phyloP scores from a whole-genome alignment of 2,888 invertebrate species.

The Drosophila nr. fundita region DNA sequence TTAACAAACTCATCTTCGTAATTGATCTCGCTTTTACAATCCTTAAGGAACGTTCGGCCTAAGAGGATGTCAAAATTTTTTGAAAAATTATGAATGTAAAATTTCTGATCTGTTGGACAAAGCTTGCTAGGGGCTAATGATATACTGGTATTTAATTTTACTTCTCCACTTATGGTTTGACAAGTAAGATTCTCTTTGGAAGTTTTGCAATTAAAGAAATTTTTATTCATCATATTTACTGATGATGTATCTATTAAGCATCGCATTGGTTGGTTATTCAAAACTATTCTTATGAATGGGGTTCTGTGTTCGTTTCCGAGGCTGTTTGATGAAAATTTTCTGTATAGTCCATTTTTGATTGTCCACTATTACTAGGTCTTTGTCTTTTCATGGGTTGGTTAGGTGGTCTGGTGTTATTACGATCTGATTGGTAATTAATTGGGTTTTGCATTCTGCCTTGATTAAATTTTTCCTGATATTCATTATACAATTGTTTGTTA shows the following conservation, averaged over 20 bases:
- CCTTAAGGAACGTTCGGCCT: neutral
- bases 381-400: neutral
- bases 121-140: neutral
- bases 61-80: conserved; percentile 14
- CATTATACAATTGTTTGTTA: too few species aligned
- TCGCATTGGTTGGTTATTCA: neutral
- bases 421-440: neutral
- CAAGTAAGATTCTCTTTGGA: neutral
- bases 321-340: neutral
- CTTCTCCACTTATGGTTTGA: neutral
- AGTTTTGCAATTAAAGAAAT: neutral
- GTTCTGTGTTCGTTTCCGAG: neutral
- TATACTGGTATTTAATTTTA: neutral
- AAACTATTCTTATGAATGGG: neutral
- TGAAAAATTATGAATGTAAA: neutral
- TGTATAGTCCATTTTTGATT: neutral
- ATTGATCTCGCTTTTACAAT: too few species aligned
- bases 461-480: too few species aligned
- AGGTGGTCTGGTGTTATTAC: neutral
- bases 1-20: too few species aligned
- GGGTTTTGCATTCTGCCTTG: too few species aligned
- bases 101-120: neutral
- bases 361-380: neutral
- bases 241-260: neutral
- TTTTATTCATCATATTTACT: neutral